Conservation (phyloP, 2,888 invertebrate species). For the Oasisia sp. region DNA sequence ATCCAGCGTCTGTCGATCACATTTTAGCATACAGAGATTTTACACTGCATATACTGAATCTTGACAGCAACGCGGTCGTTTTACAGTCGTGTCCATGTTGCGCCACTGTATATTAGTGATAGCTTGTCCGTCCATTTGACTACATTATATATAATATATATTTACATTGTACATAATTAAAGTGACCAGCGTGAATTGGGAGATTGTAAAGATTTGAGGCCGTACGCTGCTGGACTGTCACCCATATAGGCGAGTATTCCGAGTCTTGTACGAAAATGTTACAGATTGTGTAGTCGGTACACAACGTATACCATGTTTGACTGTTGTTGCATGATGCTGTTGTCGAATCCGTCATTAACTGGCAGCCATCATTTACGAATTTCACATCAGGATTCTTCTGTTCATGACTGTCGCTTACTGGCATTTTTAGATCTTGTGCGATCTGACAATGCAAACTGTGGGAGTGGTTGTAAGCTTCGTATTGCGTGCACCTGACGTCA, state of each 20-base stretch:
- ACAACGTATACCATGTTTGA: neutral
- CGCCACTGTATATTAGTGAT: neutral
- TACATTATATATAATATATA: slow-evolving; percentile 10
- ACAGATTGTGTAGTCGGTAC: neutral
- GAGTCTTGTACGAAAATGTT: neutral
- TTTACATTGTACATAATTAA: slow-evolving; percentile 17
- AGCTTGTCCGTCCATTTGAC: slow-evolving; percentile 17
- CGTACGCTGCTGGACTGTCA: neutral
- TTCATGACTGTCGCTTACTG: neutral
- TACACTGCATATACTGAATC: neutral
- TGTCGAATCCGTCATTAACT: neutral
- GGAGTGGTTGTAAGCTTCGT: neutral
- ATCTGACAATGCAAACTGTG: neutral
- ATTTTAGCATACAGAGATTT: neutral
- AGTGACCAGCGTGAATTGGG: neutral
- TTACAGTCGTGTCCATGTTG: neutral
- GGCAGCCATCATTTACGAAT: neutral
- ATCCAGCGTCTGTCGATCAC: neutral
- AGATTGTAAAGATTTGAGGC: neutral
- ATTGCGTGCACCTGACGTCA: neutral
- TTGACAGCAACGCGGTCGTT: neutral
- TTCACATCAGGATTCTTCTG: neutral
- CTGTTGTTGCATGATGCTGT: neutral
- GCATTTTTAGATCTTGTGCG: neutral
- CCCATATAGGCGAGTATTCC: neutral